Conservation (phyloP, 1,140 invertebrate species). For the Habropoda laboriosa region DNA sequence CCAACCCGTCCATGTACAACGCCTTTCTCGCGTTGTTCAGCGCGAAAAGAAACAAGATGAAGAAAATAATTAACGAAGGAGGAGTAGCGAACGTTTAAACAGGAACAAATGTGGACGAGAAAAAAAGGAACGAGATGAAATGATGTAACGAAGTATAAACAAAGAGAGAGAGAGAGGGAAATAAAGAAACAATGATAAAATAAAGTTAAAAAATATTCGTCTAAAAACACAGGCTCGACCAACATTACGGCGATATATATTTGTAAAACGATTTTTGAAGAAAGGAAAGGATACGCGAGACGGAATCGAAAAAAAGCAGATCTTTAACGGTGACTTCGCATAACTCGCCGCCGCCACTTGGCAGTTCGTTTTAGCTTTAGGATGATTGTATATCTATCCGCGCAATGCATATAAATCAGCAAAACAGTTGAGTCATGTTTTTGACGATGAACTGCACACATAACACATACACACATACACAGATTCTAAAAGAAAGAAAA, state of each 20-base stretch:
- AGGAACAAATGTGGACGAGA: slow-evolving; percentile 24
- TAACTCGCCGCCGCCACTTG: slow-evolving; percentile 35
- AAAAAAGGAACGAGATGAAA: neutral
- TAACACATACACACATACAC: slow-evolving; percentile 14
- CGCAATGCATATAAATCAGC: slow-evolving; percentile 58
- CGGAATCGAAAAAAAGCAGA: slow-evolving; percentile 20
- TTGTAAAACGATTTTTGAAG: slow-evolving; percentile 45
- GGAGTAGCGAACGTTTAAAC: neutral
- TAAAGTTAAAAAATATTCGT: neutral
- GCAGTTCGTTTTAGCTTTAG: slow-evolving; percentile 60
- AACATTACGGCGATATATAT: slow-evolving; percentile 51
- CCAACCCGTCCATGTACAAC: slow-evolving; percentile 77
- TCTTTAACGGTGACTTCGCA: slow-evolving; percentile 33
- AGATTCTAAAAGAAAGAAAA: slow-evolving; percentile 44
- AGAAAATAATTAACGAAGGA: slow-evolving; percentile 1
- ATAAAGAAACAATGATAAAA: neutral
- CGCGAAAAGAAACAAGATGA: slow-evolving; percentile 27
- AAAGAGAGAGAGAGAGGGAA: too few species aligned
- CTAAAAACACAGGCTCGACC: slow-evolving; percentile 19
- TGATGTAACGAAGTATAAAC: too few species aligned
- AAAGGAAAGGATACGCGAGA: neutral
- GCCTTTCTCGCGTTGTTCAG: slow-evolving; percentile 69
- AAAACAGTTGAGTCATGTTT: slow-evolving; percentile 48
- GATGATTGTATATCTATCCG: slow-evolving; percentile 58
- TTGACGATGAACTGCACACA: slow-evolving; percentile 40